These are phyloP conservation scores for Microchirus variegatus DNA, from an alignment of 2,797 vertebrate species.

Conservation along the genomic window DNA sequence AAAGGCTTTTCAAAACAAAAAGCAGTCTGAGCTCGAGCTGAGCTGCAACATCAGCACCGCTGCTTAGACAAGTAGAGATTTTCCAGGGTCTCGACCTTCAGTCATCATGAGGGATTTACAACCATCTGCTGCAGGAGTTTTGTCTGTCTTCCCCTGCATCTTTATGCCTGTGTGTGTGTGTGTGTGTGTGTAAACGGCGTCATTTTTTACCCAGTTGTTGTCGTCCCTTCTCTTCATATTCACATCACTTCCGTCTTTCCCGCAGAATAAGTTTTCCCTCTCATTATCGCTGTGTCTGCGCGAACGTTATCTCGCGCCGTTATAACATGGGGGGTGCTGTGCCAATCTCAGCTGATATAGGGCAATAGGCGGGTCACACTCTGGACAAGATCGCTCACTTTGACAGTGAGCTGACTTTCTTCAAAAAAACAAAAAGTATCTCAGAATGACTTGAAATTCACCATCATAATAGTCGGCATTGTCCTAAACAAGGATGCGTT, in stretches of 20 bases:
- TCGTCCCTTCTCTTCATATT: slow-evolving; percentile 37
- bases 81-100: slow-evolving; percentile 44
- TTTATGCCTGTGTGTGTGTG: neutral
- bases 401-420: too few species aligned
- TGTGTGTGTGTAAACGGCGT: slow-evolving; percentile 8
- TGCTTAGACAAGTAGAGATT: slow-evolving; percentile 29
- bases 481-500: too few species aligned
- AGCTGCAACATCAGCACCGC: slow-evolving; percentile 19
- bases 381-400: too few species aligned
- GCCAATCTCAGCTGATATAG: too few species aligned
- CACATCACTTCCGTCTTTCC: slow-evolving; percentile 43
- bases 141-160: slow-evolving; percentile 14
- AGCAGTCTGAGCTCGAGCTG: slow-evolving; percentile 10
- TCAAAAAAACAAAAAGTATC: too few species aligned
- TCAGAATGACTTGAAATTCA: too few species aligned
- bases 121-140: slow-evolving; percentile 50
- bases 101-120: slow-evolving; percentile 51
- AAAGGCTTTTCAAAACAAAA: neutral
- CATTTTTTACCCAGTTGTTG: slow-evolving; percentile 9
- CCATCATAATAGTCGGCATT: too few species aligned
- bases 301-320: slow-evolving; percentile 29
- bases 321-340: too few species aligned
- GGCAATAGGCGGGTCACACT: too few species aligned
- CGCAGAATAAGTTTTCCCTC: slow-evolving; percentile 12
- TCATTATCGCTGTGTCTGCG: slow-evolving; percentile 9